Percentiles rank a stretch among this genome's conserved stretches.
Evolutionary conservation across 1,140 invertebrate species (phyloP).

Genomic region (Nasonia vitripennis): DNA sequence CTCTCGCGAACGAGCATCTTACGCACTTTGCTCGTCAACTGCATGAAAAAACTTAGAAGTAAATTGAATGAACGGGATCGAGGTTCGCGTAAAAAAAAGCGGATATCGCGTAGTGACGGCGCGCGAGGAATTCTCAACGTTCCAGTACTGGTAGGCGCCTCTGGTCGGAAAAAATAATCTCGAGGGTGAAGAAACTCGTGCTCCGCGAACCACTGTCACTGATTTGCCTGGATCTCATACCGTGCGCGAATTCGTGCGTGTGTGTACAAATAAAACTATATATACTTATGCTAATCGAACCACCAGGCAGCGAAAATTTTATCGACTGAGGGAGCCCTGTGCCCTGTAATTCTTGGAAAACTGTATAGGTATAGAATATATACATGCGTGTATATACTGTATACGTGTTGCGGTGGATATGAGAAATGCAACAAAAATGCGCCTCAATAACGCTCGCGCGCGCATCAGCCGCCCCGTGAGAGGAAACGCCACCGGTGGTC

Average conservation of each 20-base stretch:
- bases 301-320: conserved; percentile 16
- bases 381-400: neutral
- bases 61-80: neutral
- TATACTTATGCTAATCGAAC: neutral
- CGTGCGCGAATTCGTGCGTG: neutral
- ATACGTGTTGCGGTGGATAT: neutral
- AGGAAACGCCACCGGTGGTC: too few relatives aligned
- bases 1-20: conserved; percentile 26
- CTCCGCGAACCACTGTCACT: neutral
- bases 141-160: neutral
- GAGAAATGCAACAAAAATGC: too few relatives aligned
- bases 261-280: conserved; percentile 24
- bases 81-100: neutral
- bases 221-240: neutral
- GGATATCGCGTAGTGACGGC: neutral
- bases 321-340: conserved; percentile 41
- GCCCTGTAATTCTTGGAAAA: conserved; percentile 19
- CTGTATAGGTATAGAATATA: conserved; percentile 5
- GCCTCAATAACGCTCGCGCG: too few relatives aligned
- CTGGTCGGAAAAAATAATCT: conserved; percentile 33
- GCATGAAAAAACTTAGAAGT: neutral
- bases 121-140: conserved; percentile 15
- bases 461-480: too few relatives aligned
- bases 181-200: neutral
- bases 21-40: neutral